These are phyloP conservation scores for Muntiacus reevesi DNA, from an alignment of 2,113 vertebrate species.

Conservation along the genomic window DNA sequence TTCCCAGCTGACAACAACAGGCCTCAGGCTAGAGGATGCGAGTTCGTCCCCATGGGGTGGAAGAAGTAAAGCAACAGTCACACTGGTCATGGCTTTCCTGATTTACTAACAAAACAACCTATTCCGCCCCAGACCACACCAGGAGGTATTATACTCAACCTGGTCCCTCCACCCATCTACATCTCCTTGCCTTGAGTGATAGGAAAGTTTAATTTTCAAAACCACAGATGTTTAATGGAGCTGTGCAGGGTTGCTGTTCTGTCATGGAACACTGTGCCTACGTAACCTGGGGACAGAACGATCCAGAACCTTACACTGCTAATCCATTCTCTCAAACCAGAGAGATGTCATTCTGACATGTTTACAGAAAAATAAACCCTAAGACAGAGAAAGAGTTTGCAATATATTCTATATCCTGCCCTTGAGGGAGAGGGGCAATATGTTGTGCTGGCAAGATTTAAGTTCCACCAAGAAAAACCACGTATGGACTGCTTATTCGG, in stretches of 20 bases:
- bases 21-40: background rate
- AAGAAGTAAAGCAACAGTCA: background rate
- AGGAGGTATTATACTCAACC: background rate
- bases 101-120: background rate
- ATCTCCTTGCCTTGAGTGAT: background rate
- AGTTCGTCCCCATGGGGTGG: rapidly evolving
- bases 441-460: background rate
- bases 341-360: background rate
- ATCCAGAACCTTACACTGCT: background rate
- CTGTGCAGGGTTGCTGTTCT: background rate
- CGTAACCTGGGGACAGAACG: background rate
- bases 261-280: background rate
- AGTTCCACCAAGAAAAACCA: background rate
- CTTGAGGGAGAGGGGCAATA: background rate
- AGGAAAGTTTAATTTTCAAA: slow-evolving; percentile 12
- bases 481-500: background rate
- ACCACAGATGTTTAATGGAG: background rate
- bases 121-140: background rate
- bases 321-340: background rate
- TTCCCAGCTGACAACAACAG: background rate
- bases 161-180: background rate
- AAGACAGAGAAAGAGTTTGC: background rate
- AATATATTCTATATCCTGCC: background rate
- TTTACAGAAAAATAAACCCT: background rate
- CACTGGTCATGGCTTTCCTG: background rate